A percentile compares a stretch with the other conserved stretches of the same genome.
Evolutionary conservation across 2,888 invertebrate genomes (phyloP).

Genomic region (Troglohyphantes excavatus): DNA sequence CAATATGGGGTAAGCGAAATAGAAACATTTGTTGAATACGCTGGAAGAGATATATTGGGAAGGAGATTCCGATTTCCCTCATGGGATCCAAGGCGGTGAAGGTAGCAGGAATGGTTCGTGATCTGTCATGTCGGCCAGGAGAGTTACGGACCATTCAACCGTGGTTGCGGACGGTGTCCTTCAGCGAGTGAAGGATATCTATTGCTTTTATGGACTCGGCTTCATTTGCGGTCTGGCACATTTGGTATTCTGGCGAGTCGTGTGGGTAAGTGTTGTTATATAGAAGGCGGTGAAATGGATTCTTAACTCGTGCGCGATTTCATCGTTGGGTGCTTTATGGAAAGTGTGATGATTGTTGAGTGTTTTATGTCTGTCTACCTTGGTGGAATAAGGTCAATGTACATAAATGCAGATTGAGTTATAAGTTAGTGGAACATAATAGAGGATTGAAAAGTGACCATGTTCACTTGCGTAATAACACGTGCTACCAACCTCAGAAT

Average conservation of each 20-base stretch:
- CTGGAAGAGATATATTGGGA: slow-evolving; percentile 20
- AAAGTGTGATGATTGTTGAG: no score
- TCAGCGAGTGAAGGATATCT: neutral
- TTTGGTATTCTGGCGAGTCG: neutral
- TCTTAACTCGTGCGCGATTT: neutral
- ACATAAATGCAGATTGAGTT: no score
- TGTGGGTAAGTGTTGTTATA: no score
- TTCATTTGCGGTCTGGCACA: neutral
- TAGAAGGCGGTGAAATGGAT: neutral
- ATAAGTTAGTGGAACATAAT: no score
- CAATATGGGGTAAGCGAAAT: slow-evolving; percentile 21
- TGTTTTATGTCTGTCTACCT: no score
- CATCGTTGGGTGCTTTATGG: no score
- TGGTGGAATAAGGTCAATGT: no score
- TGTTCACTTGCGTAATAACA: no score
- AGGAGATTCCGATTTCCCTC: slow-evolving; percentile 31
- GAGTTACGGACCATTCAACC: neutral
- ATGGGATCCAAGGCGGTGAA: neutral
- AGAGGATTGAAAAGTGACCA: no score
- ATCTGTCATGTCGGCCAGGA: neutral
- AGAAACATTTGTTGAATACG: slow-evolving; percentile 35
- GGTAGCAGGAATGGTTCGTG: neutral
- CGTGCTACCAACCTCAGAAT: no score
- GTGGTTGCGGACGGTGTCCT: neutral
- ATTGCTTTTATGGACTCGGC: neutral